Evolutionary conservation across 2,888 invertebrate species (phyloP).

Genomic region (Dicycla oo): DNA sequence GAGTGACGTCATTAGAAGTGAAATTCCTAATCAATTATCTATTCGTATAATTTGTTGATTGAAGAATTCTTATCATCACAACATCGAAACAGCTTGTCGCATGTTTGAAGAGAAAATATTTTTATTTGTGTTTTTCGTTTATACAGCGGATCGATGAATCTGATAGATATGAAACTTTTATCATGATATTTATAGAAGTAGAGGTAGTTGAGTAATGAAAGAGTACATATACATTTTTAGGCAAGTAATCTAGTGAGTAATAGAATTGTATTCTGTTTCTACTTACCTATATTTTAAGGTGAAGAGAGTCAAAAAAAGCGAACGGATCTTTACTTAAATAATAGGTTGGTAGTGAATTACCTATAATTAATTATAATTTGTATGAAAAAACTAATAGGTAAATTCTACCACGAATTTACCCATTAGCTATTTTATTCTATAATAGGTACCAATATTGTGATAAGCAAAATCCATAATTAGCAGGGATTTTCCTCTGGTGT

Average conservation of each 20-base stretch:
- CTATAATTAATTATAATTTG: constrained; percentile 3
- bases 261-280: no score
- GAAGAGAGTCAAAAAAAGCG: neutral
- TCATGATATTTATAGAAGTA: constrained; percentile 28
- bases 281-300: neutral
- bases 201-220: neutral
- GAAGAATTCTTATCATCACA: constrained; percentile 23
- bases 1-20: constrained; percentile 28
- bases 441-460: neutral
- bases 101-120: constrained; percentile 17
- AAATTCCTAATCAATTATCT: constrained; percentile 38
- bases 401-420: constrained; percentile 2
- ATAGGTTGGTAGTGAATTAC: neutral
- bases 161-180: constrained; percentile 26
- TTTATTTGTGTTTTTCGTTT: constrained; percentile 27
- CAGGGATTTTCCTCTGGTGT: constrained; percentile 29
- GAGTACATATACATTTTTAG: neutral
- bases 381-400: constrained; percentile 4
- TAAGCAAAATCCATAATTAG: constrained; percentile 14
- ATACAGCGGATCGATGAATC: neutral
- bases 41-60: constrained; percentile 23
- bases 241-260: neutral
- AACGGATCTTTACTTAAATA: neutral
- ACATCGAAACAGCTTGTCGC: constrained; percentile 28
- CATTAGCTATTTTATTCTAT: neutral